These are phyloP conservation scores for Adrianichthys oophorus DNA, from an alignment of 2,797 vertebrate species.

Conservation along the genomic window DNA sequence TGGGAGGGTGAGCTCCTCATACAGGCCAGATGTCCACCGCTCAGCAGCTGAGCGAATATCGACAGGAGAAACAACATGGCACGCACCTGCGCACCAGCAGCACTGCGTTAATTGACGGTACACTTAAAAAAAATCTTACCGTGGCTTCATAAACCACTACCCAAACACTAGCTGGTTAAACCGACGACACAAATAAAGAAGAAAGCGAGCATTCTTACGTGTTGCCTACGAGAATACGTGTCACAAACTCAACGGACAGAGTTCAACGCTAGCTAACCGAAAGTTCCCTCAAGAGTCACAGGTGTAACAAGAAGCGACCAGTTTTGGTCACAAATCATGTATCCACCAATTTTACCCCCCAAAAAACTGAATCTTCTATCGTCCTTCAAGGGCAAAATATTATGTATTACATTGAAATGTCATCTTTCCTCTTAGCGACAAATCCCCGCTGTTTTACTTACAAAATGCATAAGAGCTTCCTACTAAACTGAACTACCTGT, in stretches of 20 bases:
- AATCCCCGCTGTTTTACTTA: no score
- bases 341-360: no score
- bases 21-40: constrained; percentile 59
- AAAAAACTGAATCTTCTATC: not conserved
- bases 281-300: constrained; percentile 24
- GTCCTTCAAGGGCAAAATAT: constrained; percentile 4
- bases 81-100: constrained; percentile 45
- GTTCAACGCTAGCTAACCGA: constrained; percentile 13
- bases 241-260: constrained; percentile 4
- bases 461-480: not conserved
- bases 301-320: constrained; percentile 33
- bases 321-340: constrained; percentile 3
- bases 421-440: no score
- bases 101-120: constrained; percentile 19
- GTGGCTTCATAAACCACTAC: no score
- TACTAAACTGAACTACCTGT: constrained; percentile 23
- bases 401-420: not conserved
- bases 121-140: not conserved
- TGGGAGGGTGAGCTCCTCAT: constrained; percentile 28
- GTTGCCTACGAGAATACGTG: constrained; percentile 6
- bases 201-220: not conserved
- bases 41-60: constrained; percentile 58
- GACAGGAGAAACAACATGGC: constrained; percentile 67
- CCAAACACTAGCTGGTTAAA: no score
- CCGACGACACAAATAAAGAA: no score